Evolutionary conservation across 1,140 invertebrate genomes (phyloP).

Genomic region (Tyrophagus putrescentiae): DNA sequence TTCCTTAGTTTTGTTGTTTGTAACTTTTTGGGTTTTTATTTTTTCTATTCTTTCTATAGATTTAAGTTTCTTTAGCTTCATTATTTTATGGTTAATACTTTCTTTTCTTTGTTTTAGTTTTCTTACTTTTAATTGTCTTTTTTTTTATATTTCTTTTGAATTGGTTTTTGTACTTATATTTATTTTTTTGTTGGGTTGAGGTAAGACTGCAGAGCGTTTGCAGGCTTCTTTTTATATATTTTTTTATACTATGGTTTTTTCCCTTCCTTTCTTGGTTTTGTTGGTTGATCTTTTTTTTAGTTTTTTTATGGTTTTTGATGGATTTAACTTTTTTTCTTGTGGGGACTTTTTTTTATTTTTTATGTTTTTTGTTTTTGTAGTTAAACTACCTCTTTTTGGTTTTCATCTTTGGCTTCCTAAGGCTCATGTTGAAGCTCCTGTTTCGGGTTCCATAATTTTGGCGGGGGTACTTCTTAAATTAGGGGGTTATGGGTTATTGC

Average conservation of each 20-base stretch:
- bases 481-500: conserved; percentile 46
- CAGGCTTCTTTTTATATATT: conserved; percentile 44
- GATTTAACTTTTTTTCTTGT: neutral
- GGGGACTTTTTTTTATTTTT: conserved; percentile 29
- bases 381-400: conserved; percentile 52
- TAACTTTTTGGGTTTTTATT: conserved; percentile 1
- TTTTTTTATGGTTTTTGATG: neutral
- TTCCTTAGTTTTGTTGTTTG: too few relatives aligned
- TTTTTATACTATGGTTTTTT: conserved; percentile 46
- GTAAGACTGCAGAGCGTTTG: conserved; percentile 38
- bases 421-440: conserved; percentile 54
- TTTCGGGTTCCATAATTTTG: conserved; percentile 52
- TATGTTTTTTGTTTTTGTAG: conserved; percentile 45
- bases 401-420: conserved; percentile 53
- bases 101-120: neutral
- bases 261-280: conserved; percentile 43
- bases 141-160: neutral
- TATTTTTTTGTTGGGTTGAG: neutral
- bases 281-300: conserved; percentile 35
- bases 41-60: neutral
- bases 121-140: neutral
- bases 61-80: neutral
- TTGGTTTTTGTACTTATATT: neutral
- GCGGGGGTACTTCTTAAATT: conserved; percentile 51
- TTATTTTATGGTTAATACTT: neutral